Evolutionary conservation across 1,140 invertebrate species (phyloP).

Genomic region (Sarcophaga bullata): DNA sequence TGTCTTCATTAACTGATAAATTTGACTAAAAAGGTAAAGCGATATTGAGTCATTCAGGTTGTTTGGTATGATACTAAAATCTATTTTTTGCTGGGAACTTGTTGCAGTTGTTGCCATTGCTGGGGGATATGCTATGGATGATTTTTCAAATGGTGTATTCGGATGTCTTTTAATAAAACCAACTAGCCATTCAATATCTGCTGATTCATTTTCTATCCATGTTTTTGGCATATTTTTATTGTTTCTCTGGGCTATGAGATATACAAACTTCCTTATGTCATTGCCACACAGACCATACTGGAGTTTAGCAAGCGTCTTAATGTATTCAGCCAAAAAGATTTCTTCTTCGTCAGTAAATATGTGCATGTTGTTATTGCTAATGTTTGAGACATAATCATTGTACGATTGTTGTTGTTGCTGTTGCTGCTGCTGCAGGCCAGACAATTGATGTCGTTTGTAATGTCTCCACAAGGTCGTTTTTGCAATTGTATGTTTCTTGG

Average conservation of each 20-base stretch:
- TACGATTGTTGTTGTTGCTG: not conserved
- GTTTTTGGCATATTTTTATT: not conserved
- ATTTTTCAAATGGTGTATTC: not conserved
- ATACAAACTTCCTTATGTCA: constrained; percentile 13
- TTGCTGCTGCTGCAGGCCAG: not conserved
- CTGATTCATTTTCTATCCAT: not conserved
- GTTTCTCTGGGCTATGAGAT: constrained; percentile 5
- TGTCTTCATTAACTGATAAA: not conserved
- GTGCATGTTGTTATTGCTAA: constrained; percentile 12
- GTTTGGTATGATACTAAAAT: not conserved
- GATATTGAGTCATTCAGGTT: not conserved
- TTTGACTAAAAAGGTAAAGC: not conserved
- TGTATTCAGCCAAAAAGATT: constrained; percentile 35
- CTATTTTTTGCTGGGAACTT: not conserved
- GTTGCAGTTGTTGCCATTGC: not conserved
- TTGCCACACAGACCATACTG: not conserved
- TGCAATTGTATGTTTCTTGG: constrained; percentile 19
- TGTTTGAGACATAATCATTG: not conserved
- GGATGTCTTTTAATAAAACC: constrained; percentile 24
- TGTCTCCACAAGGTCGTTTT: constrained; percentile 31
- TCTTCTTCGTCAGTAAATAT: constrained; percentile 31
- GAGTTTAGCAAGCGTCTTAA: constrained; percentile 5
- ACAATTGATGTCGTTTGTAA: not conserved
- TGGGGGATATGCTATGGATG: not conserved
- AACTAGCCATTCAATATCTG: not conserved